phyloP scores from a whole-genome alignment of 2,797 vertebrate species.

The Benthosema pterotum region DNA sequence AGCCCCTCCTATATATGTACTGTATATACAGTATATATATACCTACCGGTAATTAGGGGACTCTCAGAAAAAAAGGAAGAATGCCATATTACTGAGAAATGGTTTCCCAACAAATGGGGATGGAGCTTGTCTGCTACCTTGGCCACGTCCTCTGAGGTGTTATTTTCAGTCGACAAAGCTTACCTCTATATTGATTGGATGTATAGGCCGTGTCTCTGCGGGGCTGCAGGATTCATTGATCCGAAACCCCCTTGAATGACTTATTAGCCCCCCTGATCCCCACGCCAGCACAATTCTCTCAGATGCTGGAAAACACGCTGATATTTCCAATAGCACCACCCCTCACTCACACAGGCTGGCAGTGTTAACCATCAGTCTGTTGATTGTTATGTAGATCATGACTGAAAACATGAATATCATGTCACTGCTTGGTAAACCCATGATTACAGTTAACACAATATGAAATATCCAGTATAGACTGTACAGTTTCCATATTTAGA shows the following conservation, averaged over 20 bases:
- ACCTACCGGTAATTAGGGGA: conserved; percentile 15
- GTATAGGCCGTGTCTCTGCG: conserved; percentile 31
- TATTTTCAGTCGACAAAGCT: conserved; percentile 47
- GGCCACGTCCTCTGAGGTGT: conserved; percentile 38
- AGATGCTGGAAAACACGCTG: conserved; percentile 18
- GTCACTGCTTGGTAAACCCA: conserved; percentile 1
- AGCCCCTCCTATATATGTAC: conserved; percentile 13
- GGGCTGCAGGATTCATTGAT: conserved; percentile 55
- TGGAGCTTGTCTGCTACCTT: conserved; percentile 29
- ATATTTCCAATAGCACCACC: neutral
- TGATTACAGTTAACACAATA: neutral
- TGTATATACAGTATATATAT: too few relatives aligned
- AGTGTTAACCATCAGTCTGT: neutral
- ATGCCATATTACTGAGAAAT: conserved; percentile 36
- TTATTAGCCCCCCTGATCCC: conserved; percentile 42
- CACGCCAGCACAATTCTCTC: neutral
- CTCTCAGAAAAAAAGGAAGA: conserved; percentile 4
- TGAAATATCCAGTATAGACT: conserved; percentile 10
- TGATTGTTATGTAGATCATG: neutral
- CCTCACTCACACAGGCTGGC: neutral
- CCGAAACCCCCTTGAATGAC: conserved; percentile 38
- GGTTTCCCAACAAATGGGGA: conserved; percentile 19
- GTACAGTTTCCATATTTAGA: neutral
- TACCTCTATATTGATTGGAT: conserved; percentile 53
- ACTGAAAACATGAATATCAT: neutral